Evolutionary conservation across 2,113 vertebrate species (phyloP).

Genomic region (Sylvilagus bachmani): DNA sequence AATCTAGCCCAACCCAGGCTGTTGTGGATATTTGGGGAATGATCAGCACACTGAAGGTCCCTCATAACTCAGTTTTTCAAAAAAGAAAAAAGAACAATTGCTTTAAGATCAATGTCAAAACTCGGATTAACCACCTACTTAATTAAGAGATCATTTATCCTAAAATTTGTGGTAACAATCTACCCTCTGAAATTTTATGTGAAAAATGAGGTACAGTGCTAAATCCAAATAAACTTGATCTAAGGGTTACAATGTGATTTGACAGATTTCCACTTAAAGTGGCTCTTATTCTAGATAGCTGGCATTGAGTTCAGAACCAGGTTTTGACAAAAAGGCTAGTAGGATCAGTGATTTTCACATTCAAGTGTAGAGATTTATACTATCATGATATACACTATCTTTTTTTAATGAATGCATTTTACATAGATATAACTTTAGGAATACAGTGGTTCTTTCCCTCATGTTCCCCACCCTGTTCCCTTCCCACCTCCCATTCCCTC

Average conservation of each 20-base stretch:
- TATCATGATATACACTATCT: background rate
- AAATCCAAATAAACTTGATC: background rate
- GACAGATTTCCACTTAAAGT: background rate
- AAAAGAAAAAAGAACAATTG: no score
- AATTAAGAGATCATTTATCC: background rate
- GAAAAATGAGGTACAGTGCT: background rate
- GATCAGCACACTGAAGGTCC: no score
- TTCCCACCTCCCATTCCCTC: no score
- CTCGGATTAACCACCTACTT: no score
- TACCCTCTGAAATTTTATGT: background rate
- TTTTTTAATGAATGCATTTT: no score
- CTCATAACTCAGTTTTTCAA: no score
- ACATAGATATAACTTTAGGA: no score
- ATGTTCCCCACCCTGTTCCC: no score
- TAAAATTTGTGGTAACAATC: conserved; percentile 13
- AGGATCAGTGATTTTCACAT: background rate
- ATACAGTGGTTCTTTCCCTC: no score
- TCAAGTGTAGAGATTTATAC: background rate
- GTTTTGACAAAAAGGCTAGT: background rate
- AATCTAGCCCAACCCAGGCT: no score
- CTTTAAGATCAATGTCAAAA: no score
- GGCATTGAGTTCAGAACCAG: background rate
- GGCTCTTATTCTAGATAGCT: background rate
- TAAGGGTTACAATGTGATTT: background rate
- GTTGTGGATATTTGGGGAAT: no score